Base-by-base conservation (phyloP, 2,797 vertebrate genomes). In the Gambelia wislizenii region DNA sequence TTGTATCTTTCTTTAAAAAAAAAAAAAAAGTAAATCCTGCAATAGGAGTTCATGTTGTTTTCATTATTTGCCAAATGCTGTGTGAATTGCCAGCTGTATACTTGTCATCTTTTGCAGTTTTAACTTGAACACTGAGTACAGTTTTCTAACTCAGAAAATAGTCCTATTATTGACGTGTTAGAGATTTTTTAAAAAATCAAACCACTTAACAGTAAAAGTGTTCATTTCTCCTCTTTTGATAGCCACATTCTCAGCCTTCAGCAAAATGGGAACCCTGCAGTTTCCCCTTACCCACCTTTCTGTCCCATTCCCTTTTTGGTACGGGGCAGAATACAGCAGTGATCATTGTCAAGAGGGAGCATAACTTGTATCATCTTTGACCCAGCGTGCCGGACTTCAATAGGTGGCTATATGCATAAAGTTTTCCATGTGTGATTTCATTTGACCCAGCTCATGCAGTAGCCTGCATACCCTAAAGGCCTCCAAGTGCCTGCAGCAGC, bases 151-250 rank as follows among this genome's bases (percentile, higher is more conserved):
- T 88, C 80, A 33, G 81, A 84, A 88, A 89, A 84, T n/a, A 72
- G 88, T 0, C 20, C 77, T 33, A 49, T 74, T 74, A 81, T 74
- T 79, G 76, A 80, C 13, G n/a, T 25, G 42, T 81, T 30, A 54
- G 42, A 72, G 76, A 89, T 79, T n/a, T n/a, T n/a, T n/a, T n/a
- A n/a, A 85, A 81, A 89, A 89, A 82, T 89, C 76, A 82, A 76
- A 61, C 77, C 56, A 82, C 78, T 84, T 84, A 75, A 39, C 88
- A 86, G 86, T 72, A n/a, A 86, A 81, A 81, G 67, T 0, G 2
- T 81, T 81, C 42, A 44, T 75, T 75, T 82, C 7, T 64, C 54
- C 56, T 52, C 12, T 67, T 81, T 49, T 44, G 42, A 86, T 75
- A 67, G 56, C 44, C 14, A 70, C 27, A 2, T 84, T 77, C 72